Percentiles rank a stretch among this genome's conserved stretches.
phyloP scores from a whole-genome alignment of 2,113 vertebrate genomes.

The Bolborhynchus lineola region DNA sequence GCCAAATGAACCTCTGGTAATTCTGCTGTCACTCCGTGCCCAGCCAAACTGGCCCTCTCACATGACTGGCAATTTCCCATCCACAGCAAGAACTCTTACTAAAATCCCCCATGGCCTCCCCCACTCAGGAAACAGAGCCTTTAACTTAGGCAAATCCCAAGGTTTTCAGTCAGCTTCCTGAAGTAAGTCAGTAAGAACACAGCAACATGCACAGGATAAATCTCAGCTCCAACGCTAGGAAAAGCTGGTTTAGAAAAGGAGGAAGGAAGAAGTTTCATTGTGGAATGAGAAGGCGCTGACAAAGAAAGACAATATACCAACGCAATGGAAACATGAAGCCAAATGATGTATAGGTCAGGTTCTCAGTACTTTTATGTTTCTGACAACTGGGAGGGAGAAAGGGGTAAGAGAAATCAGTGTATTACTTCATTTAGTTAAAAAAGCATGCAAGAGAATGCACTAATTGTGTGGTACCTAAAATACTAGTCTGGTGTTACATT shows the following conservation, averaged over 20 bases:
- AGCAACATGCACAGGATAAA: background rate
- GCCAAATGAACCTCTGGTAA: background rate
- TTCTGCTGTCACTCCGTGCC: background rate
- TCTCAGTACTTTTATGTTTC: background rate
- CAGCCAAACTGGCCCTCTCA: background rate
- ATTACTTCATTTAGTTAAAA: background rate
- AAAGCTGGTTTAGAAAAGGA: constrained; percentile 31
- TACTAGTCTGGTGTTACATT: background rate
- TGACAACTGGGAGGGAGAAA: background rate
- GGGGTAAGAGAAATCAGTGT: background rate
- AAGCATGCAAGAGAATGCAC: background rate
- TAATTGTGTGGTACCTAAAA: background rate
- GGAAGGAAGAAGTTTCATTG: constrained; percentile 45
- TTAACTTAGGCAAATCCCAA: background rate
- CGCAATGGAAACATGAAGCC: background rate
- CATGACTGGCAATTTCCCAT: background rate
- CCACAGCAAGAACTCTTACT: background rate
- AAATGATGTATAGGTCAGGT: background rate
- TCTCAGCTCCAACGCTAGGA: background rate
- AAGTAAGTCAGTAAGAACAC: background rate
- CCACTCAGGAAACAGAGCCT: background rate
- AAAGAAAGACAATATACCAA: background rate
- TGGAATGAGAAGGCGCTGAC: constrained; percentile 15
- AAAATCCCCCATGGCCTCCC: background rate
- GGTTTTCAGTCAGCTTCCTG: background rate